Percentiles rank a stretch among this genome's conserved stretches.
Evolutionary conservation across 1,140 invertebrate genomes (phyloP).

Genomic region (Brachionus manjavacas): DNA sequence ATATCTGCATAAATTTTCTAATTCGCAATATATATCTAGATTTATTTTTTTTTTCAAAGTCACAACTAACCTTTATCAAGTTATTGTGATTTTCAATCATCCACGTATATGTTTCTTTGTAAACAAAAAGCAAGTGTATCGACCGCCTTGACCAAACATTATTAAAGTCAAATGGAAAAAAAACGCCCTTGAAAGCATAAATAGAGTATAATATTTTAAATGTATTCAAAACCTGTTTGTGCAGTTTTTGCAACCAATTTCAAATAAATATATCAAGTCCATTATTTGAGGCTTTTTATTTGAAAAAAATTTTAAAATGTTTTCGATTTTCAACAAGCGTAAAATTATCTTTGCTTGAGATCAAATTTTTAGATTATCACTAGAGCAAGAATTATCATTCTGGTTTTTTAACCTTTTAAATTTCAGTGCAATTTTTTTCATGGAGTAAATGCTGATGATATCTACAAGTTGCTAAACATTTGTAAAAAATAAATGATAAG

Average conservation of each 20-base stretch:
- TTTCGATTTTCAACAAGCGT: background rate
- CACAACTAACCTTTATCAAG: background rate
- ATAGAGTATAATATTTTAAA: background rate
- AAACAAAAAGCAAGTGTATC: background rate
- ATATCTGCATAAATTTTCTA: too few relatives aligned
- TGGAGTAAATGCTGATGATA: background rate
- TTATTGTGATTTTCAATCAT: background rate
- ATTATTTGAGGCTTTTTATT: background rate
- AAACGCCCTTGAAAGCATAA: background rate
- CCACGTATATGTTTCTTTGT: background rate
- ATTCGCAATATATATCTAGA: too few relatives aligned
- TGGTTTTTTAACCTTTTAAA: background rate
- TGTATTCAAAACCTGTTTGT: background rate
- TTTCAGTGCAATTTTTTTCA: background rate
- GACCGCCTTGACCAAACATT: background rate
- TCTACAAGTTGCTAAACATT: background rate
- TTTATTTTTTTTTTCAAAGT: background rate
- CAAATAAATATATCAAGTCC: background rate
- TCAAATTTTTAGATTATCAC: background rate
- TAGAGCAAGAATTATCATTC: background rate
- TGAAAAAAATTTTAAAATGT: background rate
- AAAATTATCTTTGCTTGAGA: background rate
- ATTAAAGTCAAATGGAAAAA: background rate
- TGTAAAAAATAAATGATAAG: background rate
- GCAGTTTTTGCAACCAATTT: background rate